Base-by-base conservation (phyloP, 2,888 invertebrate genomes). In the Drosophila quinaria region DNA sequence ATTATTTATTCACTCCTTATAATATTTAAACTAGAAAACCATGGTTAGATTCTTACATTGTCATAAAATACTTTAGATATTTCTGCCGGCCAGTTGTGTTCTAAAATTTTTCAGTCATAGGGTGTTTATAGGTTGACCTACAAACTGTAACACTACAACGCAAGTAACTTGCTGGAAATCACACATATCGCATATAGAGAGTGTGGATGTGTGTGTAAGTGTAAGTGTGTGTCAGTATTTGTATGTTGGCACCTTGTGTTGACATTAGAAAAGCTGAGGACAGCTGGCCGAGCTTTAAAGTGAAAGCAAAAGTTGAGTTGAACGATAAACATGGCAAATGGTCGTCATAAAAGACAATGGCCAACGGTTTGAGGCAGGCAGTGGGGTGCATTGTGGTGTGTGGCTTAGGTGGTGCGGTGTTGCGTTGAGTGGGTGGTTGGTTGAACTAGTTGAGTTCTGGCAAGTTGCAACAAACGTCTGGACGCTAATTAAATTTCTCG, bases 401-500 rank as follows among this genome's bases (percentile, higher is more conserved):
- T 25, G 50, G 42, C 17, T 29, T 25, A 1, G 33, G 11, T 17
- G 25, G 9, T 31, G 49, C 17, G 33, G 35, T 17, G 25, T 9
- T 29, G 29, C 8, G 29, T 29, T 29, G 29, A 25, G 13, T 31
- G 2, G 31, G 3, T 13, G 35, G 35, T 35, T 35, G 35, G 35
- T 5, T 35, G 13, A 35, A 35, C 42, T n/a, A 42, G 29, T 29
- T 54, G n/a, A 35, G 42, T 56, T 49, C 29, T 42, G 64, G 37
- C 35, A 51, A 15, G 39, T 55, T 62, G 47, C 49, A 51, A 39
- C 44, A 56, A 59, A 59, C 25, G 46, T 64, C 76, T 76, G 77
- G 46, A 65, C 59, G 59, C 65, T 74, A 77, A 80, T 80, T 80
- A 80, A 80, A 78, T 80, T 75, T 71, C 54, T 44, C 35, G 41